Evolutionary conservation across 2,888 invertebrate genomes (phyloP).

Genomic region (Agonopterix subpropinquella): DNA sequence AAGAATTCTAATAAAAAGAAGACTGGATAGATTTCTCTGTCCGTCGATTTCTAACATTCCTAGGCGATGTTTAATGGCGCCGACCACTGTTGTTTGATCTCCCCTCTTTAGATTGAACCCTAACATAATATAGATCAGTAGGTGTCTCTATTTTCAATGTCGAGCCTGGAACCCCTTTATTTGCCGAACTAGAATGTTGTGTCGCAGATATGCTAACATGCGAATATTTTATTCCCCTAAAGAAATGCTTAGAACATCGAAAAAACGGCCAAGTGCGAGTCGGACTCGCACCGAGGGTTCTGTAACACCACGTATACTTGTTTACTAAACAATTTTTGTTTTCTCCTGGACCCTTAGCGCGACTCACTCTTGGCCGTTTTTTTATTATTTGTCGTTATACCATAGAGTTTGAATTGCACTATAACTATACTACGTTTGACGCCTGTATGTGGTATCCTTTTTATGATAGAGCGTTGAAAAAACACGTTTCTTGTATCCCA

Average conservation of each 20-base stretch:
- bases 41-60: conserved; percentile 5
- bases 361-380: too few species aligned
- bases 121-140: not conserved
- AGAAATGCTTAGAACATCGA: not conserved
- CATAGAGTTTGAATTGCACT: too few species aligned
- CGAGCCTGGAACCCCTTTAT: not conserved
- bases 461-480: not conserved
- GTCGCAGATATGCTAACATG: not conserved
- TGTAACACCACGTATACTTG: not conserved
- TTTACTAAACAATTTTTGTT: not conserved
- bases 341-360: too few species aligned
- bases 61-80: not conserved
- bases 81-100: conserved; percentile 1
- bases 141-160: not conserved
- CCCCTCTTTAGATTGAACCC: not conserved
- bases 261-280: not conserved
- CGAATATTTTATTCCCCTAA: not conserved
- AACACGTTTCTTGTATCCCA: not conserved
- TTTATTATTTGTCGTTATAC: too few species aligned
- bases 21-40: conserved; percentile 5
- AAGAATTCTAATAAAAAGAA: not conserved
- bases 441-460: too few species aligned
- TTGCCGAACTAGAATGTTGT: not conserved
- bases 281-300: not conserved
- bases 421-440: too few species aligned